Evolutionary conservation across 2,113 vertebrate genomes (phyloP), one percentile per base, ranked within the genome.

Genomic region (Regulus satrapa): DNA sequence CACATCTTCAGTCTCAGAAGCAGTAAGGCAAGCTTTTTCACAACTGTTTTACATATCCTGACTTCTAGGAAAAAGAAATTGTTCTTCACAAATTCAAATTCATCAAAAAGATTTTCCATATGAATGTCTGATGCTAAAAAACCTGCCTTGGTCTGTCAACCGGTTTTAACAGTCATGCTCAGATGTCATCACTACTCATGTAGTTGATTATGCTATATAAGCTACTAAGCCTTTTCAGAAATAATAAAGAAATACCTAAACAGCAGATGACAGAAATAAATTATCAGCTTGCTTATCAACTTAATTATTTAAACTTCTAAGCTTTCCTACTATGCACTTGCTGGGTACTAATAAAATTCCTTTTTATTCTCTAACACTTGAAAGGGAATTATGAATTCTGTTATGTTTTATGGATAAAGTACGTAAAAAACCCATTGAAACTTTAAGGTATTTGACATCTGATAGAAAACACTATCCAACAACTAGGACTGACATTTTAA

Each of bases 1-100:
- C 36, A 62, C 41, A 58, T 26, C 29, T 55, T 25, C 4, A 2
- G 32, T 24, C 32, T 73, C 43, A 86, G 31, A 51, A 83, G 32
- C 43, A 90, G 38, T 0, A 0, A 79, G 25, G 31, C 64, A 92
- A 71, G 8, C 12, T 56, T 88, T n/a, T 80, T 92, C 36, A 36
- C 46, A 92, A 77, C 23, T 83, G 31, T 58, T 96, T 80, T 67
- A 86, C 72, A 86, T 68, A 77, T 6, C 41, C 32, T 46, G 19
- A 66, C 77, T 94, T 94, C 85, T 92, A 93, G 88, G 74, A 92
- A 97, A 95, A 83, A 79, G 82, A 92, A 92, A 58, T 49, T 49
- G 24, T 71, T 69, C 66, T 61, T 76, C 54, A 71, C 54, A 83
- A 90, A 80, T 72, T 78, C 34, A 43, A n/a, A n/a, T n/a, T 61